Evolutionary conservation across 2,797 vertebrate species (phyloP), one percentile per base, ranked within the genome.

Genomic region (Pangasius sanitwongsei): DNA sequence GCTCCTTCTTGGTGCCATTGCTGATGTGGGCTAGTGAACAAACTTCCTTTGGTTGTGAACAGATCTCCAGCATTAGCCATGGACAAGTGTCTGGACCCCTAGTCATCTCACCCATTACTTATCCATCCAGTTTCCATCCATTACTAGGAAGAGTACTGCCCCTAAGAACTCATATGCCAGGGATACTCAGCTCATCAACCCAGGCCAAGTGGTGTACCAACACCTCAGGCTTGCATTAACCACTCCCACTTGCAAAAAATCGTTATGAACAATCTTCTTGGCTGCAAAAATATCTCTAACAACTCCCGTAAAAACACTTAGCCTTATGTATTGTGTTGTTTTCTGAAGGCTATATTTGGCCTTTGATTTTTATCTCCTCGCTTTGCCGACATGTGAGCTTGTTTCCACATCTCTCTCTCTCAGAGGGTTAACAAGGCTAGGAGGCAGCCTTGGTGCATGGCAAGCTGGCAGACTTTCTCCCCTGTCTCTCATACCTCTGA

Each of bases 401-500:
- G 31, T 81, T 81, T 57, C 34, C 18, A 37, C 16, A 31, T 81
- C n/a, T 81, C 37, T 34, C 28, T 78, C 31, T 37, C 59, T 86
- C 59, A 23, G 34, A 50, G 83, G 16, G 44, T 83, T 87, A 87
- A 81, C 72, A 81, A 69, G 81, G 74, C 70, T 53, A 11, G 78
- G 72, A 44, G 70, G 74, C 44, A 78, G 74, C n/a, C n/a, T 83
- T 81, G 55, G n/a, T 89, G 72, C 59, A 83, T 50, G 87, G 82
- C 37, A 57, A 53, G 57, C 34, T 90, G 86, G 83, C 84, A 55
- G 69, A 63, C 20, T 41, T 75, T 28, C 41, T 74, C 65, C 67
- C 50, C 25, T 87, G 50, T 72, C 25, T 89, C 72, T 85, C 57
- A 48, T 70, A 67, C n/a, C 63, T 74, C 63, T 87, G 87, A 72